Base-by-base conservation (phyloP, 2,113 vertebrate species). In the Oxyura jamaicensis region DNA sequence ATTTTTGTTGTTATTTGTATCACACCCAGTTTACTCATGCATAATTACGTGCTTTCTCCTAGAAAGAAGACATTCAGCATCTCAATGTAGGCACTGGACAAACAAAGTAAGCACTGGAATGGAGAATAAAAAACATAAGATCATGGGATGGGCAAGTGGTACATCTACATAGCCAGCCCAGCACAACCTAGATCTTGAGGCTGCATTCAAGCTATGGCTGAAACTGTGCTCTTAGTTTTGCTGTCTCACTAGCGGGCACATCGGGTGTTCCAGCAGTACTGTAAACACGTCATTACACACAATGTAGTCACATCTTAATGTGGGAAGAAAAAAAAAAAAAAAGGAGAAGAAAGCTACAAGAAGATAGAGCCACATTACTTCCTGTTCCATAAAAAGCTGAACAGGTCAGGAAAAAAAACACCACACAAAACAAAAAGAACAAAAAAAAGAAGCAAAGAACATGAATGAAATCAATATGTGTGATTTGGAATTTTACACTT, bases 151-250 rank as follows among this genome's bases (percentile, higher is more conserved):
- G 17, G 29, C 1, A 8, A 66, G 29, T 48, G 39, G 52, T 41
- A 31, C 8, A 50, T 29, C 48, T 39, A 60, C 48, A 33, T 2
- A 2, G 78, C 23, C 62, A 91, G 69, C 33, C 9, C 56, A 79
- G 35, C 19, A 73, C 33, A 79, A 33, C 17, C 13, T 69, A 71
- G 25, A 71, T 41, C 31, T 15, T 81, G 73, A 88, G 44, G n/a
- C 21, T 33, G 42, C 55, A 41, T 69, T 77, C 55, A 69, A 48
- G 22, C 11, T 83, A 18, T 13, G 41, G 13, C 14, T 46, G 42
- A 78, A 13, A 58, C 8, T 0, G 0, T 9, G 17, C 18, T 69
- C 36, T 10, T 55, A 67, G 46, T 39, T 52, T 48, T 35, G 11
- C 41, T 53, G 28, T 63, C 21, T 78, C 14, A 20, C 26, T 41